These are phyloP conservation scores for Germaria angustata DNA, from an alignment of 2,888 invertebrate genomes.

Conservation along the genomic window DNA sequence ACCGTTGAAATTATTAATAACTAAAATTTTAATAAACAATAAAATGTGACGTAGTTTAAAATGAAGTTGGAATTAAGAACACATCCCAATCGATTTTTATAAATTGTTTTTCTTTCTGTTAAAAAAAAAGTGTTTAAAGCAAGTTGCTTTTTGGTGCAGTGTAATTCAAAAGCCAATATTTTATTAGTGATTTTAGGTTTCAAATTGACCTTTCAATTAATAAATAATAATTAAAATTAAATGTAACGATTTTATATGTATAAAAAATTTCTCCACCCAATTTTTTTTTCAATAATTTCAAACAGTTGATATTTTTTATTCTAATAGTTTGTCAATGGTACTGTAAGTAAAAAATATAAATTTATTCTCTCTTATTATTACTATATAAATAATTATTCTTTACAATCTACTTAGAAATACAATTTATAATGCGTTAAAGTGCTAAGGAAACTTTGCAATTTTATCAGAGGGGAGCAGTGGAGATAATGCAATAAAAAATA, in stretches of 20 bases:
- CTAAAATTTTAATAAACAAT: background rate
- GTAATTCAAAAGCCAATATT: slow-evolving; percentile 28
- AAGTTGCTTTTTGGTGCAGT: slow-evolving; percentile 45
- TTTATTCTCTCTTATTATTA: slow-evolving; percentile 19
- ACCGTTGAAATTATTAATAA: too few relatives aligned
- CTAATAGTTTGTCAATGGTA: slow-evolving; percentile 30
- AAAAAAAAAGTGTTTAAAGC: too few relatives aligned
- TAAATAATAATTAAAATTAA: slow-evolving; percentile 39
- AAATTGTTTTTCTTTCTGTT: too few relatives aligned
- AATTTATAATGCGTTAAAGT: slow-evolving; percentile 32
- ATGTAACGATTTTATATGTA: slow-evolving; percentile 29
- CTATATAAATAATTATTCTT: slow-evolving; percentile 32
- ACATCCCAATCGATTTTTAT: background rate
- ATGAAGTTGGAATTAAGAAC: background rate
- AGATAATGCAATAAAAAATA: background rate
- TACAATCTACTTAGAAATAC: slow-evolving; percentile 37
- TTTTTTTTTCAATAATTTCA: slow-evolving; percentile 72
- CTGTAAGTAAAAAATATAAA: slow-evolving; percentile 30
- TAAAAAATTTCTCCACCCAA: slow-evolving; percentile 79
- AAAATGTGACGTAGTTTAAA: background rate
- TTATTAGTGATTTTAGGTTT: slow-evolving; percentile 1
- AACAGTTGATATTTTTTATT: slow-evolving; percentile 25
- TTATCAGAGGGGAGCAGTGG: background rate
- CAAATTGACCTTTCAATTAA: slow-evolving; percentile 30
- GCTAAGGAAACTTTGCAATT: slow-evolving; percentile 21